Conservation (phyloP, 2,113 vertebrate species). For the Gorilla gorilla region DNA sequence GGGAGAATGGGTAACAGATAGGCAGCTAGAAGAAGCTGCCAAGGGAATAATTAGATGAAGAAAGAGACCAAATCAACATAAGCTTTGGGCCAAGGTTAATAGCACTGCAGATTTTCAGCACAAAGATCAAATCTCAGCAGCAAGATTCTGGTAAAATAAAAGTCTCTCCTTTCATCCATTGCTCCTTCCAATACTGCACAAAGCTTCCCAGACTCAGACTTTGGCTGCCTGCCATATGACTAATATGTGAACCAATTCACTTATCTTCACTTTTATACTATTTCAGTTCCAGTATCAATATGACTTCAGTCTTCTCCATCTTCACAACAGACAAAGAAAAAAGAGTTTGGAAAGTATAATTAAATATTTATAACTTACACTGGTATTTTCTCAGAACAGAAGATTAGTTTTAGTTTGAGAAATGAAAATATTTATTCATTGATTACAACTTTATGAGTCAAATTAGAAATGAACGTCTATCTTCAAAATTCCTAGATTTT, state of each 20-base stretch:
- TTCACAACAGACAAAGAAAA: slow-evolving; percentile 46
- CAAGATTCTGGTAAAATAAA: background rate
- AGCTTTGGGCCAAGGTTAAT: background rate
- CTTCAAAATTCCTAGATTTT: slow-evolving; percentile 29
- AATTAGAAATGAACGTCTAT: slow-evolving; percentile 35
- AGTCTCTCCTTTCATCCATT: slow-evolving; percentile 8
- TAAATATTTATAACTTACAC: slow-evolving; percentile 64
- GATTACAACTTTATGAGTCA: slow-evolving; percentile 60
- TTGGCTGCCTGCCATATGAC: slow-evolving; percentile 44
- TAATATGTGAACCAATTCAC: slow-evolving; percentile 50
- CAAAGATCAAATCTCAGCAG: background rate
- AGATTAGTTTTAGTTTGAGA: slow-evolving; percentile 65
- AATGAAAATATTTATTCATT: slow-evolving; percentile 66
- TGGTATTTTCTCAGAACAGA: slow-evolving; percentile 33
- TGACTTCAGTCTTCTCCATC: background rate
- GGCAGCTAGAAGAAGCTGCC: background rate
- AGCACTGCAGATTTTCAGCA: background rate
- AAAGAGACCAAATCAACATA: background rate
- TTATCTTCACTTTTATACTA: slow-evolving; percentile 32
- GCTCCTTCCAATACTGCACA: background rate
- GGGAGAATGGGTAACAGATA: background rate
- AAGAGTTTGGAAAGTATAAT: slow-evolving; percentile 54
- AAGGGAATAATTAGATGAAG: background rate
- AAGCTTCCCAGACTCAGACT: slow-evolving; percentile 34
- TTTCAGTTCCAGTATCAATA: slow-evolving; percentile 13